These are phyloP conservation scores for Chrysolina oricalcia DNA, from an alignment of 2,888 invertebrate genomes.

Conservation along the genomic window DNA sequence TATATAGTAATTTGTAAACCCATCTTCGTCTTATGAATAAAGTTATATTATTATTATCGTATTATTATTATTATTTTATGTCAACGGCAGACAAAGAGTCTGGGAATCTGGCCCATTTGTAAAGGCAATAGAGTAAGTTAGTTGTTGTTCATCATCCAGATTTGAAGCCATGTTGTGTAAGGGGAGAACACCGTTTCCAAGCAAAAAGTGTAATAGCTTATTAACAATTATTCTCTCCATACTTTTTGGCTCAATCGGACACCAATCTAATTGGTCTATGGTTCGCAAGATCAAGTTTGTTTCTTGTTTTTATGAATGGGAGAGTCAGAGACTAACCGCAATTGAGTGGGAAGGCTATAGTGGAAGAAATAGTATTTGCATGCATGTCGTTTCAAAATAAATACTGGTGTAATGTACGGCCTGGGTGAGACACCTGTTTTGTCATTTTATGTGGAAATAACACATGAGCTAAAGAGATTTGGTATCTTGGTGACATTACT, in stretches of 20 bases:
- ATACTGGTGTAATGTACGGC: too few species aligned
- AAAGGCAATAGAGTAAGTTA: neutral
- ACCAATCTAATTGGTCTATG: neutral
- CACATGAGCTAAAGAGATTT: neutral
- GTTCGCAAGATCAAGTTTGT: neutral
- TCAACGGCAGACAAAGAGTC: conserved; percentile 6
- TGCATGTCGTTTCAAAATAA: too few species aligned
- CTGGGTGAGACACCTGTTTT: too few species aligned
- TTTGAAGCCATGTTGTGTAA: neutral
- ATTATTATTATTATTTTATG: neutral
- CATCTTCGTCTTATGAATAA: too few species aligned
- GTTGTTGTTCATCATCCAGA: conserved; percentile 4
- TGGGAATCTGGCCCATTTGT: neutral
- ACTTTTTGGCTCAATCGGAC: too few species aligned
- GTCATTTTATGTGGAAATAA: neutral
- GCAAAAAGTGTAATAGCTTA: neutral
- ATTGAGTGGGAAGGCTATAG: neutral
- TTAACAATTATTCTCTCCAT: neutral
- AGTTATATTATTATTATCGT: too few species aligned
- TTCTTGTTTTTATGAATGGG: neutral
- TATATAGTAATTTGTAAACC: too few species aligned
- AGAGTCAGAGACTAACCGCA: neutral
- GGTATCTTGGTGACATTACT: neutral
- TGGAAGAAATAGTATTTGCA: too few species aligned
- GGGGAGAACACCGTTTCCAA: neutral